A percentile compares a stretch with the other conserved stretches of the same genome.
Evolutionary conservation across 2,797 vertebrate genomes (phyloP).

Genomic region (Cuniculus paca): DNA sequence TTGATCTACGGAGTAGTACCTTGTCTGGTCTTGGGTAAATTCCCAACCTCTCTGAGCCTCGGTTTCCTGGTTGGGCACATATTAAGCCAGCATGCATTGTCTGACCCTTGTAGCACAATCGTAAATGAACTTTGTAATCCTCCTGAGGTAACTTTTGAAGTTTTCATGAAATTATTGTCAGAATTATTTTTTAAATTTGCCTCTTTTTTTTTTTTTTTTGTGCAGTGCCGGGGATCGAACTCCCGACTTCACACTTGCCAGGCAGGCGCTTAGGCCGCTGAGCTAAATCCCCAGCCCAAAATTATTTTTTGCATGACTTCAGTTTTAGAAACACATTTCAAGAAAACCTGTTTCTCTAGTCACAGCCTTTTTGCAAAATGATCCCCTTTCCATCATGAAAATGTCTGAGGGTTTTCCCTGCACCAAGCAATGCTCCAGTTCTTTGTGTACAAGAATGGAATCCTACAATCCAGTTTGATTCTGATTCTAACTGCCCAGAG

Average conservation of each 20-base stretch:
- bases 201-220: too few relatives aligned
- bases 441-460: neutral
- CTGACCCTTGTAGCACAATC: neutral
- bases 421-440: neutral
- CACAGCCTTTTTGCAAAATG: neutral
- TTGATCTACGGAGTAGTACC: neutral
- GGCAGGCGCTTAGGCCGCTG: too few relatives aligned
- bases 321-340: neutral
- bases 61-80: neutral
- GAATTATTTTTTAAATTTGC: too few relatives aligned
- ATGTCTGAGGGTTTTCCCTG: neutral
- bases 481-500: neutral
- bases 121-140: neutral
- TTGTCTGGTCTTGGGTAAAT: neutral
- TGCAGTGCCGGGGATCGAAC: too few relatives aligned
- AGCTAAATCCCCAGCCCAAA: too few relatives aligned
- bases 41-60: neutral
- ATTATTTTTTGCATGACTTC: slow-evolving; percentile 31
- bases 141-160: neutral
- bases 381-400: neutral
- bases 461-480: neutral
- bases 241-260: too few relatives aligned
- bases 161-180: neutral
- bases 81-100: neutral
- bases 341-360: neutral